A percentile compares a stretch with the other conserved stretches of the same genome.
Evolutionary conservation across 2,888 invertebrate species (phyloP).

Genomic region (Thymelicus lineola): DNA sequence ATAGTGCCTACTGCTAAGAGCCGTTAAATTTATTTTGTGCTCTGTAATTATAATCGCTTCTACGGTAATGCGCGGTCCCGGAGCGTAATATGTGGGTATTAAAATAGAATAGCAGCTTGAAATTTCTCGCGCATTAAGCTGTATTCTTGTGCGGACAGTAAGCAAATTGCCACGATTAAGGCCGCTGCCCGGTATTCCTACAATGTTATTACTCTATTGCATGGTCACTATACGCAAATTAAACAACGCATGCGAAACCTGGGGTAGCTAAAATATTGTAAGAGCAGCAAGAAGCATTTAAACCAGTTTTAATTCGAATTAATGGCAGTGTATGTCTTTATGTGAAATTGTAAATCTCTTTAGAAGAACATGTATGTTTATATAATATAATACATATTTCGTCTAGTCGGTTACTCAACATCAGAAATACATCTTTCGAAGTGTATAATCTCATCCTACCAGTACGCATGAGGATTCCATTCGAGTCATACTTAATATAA

Average conservation of each 20-base stretch:
- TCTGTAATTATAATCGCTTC: neutral
- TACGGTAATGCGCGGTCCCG: neutral
- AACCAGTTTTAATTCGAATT: neutral
- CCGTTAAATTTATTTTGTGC: neutral
- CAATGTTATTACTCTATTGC: slow-evolving; percentile 30
- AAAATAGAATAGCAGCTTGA: slow-evolving; percentile 29
- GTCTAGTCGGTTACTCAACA: too few species aligned
- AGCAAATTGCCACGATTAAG: slow-evolving; percentile 36
- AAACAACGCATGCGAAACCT: slow-evolving; percentile 28
- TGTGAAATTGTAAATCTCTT: too few species aligned
- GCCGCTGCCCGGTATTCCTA: slow-evolving; percentile 32
- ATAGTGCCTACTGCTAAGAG: too few species aligned
- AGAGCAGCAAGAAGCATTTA: neutral
- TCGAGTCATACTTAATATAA: neutral
- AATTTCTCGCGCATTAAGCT: slow-evolving; percentile 30
- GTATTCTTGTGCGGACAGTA: slow-evolving; percentile 37
- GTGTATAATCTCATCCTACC: neutral
- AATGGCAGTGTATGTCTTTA: neutral
- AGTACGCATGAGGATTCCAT: neutral
- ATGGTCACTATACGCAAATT: slow-evolving; percentile 35
- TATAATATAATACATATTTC: too few species aligned
- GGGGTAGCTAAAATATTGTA: slow-evolving; percentile 25
- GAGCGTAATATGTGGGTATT: slow-evolving; percentile 19
- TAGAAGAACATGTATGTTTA: too few species aligned
- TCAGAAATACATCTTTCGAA: neutral